Base-by-base conservation (phyloP, 2,888 invertebrate species). In the Drosophila imparisetae region DNA sequence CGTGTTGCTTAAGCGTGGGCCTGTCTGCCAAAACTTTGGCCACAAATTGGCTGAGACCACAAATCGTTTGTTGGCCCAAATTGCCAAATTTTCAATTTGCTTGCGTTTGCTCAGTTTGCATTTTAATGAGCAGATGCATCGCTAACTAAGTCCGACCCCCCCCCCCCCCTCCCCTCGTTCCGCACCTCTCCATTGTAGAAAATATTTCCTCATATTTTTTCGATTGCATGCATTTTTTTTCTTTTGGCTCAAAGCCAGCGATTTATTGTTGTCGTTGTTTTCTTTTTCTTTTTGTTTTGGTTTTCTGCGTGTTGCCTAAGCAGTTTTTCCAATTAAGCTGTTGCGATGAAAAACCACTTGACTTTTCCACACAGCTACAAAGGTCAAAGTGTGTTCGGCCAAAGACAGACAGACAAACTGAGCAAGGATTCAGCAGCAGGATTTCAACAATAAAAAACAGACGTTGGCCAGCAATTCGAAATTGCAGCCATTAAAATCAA, bases 21-120 rank as follows among this genome's bases (percentile, higher is more conserved):
- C 36, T 50, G 52, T 34, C 53, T 62, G 62, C 67, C 78, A 75
- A 66, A 53, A 49, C 54, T 58, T 38, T 59, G 54, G 66, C 45
- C 24, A 50, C 50, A 53, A 66, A 66, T 66, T 50, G 52, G 32
- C 71, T 64, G 60, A 55, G 59, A 59, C 67, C 67, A 29, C 78
- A 84, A 84, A 83, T 83, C 80, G 84, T 63, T 71, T 70, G 68
- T 84, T 84, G 84, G 62, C 78, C 82, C 71, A 78, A 82, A 85
- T 84, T 78, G 87, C 71, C 54, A 71, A 48, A 49, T 53, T 67
- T 81, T 69, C 65, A 80, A 75, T 83, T 75, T 66, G 65, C 69
- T 52, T 67, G 82, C 68, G 66, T 36, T 45, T 72, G 80, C 70
- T 59, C 42, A 53, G 60, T 59, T 69, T 73, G 73, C 68, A 81